Evolutionary conservation across 2,113 vertebrate species (phyloP).

Genomic region (Gallinago jamesoni): DNA sequence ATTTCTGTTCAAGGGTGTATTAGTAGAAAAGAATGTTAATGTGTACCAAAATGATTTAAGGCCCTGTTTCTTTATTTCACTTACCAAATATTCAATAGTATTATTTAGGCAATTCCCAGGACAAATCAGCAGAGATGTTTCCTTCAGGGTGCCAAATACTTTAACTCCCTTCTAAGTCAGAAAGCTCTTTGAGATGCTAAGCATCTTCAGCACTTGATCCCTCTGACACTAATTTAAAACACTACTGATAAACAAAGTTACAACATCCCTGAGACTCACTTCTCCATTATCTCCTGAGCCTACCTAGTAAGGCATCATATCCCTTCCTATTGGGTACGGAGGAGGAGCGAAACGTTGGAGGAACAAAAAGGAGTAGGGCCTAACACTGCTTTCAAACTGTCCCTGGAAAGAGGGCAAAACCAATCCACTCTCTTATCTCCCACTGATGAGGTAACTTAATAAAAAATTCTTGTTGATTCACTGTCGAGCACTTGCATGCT

Average conservation of each 20-base stretch:
- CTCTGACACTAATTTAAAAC: background rate
- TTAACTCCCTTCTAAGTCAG: background rate
- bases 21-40: background rate
- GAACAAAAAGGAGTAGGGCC: background rate
- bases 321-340: background rate
- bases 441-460: background rate
- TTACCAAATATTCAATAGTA: background rate
- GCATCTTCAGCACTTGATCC: background rate
- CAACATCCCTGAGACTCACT: background rate
- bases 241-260: background rate
- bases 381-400: background rate
- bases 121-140: background rate
- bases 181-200: background rate
- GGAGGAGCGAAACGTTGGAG: background rate
- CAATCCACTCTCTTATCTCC: background rate
- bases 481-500: background rate
- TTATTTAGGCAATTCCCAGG: slow-evolving; percentile 5
- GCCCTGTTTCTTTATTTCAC: background rate
- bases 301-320: background rate
- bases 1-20: background rate
- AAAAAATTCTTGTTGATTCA: background rate
- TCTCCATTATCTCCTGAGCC: background rate
- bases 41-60: background rate
- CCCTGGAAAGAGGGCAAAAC: background rate
- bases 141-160: background rate